Base-by-base conservation (phyloP, 2,888 invertebrate genomes). In the Ypsolopha sequella region DNA sequence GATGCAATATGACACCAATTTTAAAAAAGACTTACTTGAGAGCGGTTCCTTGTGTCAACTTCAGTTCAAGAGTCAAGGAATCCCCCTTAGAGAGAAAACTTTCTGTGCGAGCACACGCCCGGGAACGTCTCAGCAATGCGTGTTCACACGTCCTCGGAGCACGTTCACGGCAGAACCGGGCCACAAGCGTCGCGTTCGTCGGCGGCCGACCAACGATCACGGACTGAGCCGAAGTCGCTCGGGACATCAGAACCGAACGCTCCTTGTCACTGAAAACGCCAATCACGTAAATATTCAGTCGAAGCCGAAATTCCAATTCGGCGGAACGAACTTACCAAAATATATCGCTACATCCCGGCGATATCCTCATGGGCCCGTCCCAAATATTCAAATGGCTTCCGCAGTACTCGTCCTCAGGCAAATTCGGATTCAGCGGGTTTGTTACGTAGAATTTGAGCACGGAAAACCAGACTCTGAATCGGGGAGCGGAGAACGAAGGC, bases 81-180 rank as follows among this genome's bases (percentile, higher is more conserved):
- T 93, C 94, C 53, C 93, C 93, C 56, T 93, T 91, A 4, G 95
- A 95, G 10, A 95, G 88, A 70, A 93, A 95, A 74, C 95, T 95
- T 70, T 95, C 95, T 7, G 92, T 91, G 35, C 93, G 87, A 0
- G 91, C 90, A 66, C 95, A 95, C 0, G 95, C 95, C 53, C 95
- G 88, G 14, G 92, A 90, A 60, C 76, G 85, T 52, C 78, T 68
- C 51, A 95, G 79, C 58, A 95, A 88, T 0, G 92, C 92, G 61
- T 95, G 94, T 70, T 95, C 95, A 68, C 95, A 95, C 43, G 93
- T 94, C 57, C 92, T 89, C 0, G 95, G 95, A 10, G 95, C 91
- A 47, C 93, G 90, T 65, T 95, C 95, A 51, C 92, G 90, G 71
- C 95, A 95, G 73, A 93, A 95, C 50, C 93, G 88, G 0, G 95